Evolutionary conservation across 2,888 invertebrate genomes (phyloP), one percentile per base, ranked within the genome.

Genomic region (Drosophila prostipennis): DNA sequence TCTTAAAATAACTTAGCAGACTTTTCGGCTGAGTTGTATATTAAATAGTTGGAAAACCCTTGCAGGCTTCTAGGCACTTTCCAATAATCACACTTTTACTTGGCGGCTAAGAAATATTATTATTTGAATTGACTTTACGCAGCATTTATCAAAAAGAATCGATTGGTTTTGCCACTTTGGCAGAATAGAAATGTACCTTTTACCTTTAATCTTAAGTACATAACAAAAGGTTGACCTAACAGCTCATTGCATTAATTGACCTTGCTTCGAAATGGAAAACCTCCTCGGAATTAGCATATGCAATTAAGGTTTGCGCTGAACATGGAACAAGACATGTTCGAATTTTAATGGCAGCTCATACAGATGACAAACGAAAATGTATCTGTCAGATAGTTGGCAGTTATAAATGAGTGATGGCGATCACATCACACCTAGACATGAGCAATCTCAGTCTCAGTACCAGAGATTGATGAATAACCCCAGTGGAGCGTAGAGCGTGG

Each of bases 291-390:
- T 79, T 72, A 67, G 72, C 73, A 84, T 77, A 81, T 72, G 75
- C 87, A 87, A 74, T 87, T 85, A 87, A 67, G 67, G 58, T 54
- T 37, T 49, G 42, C 65, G 46, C 67, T 55, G 63, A 70, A 77
- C 82, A 82, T 67, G 75, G 52, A 70, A 65, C 13, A 58, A 65
- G 67, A 72, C 71, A 65, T 87, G 81, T 87, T 75, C 60, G 52
- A 69, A 78, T 77, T 70, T 67, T 77, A 79, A 87, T 86, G 69
- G 70, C 77, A 49, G 45, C 45, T 43, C 46, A 59, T 74, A 73
- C 72, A 68, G 63, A 71, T 78, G 74, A 76, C 78, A 76, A 78
- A 80, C 70, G 49, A 64, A 69, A 67, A 51, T 67, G 53, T 56
- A 63, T 63, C 69, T 73, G 64, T 45, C 54, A 60, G 60, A 68